phyloP scores from a whole-genome alignment of 2,888 invertebrate genomes.

The Hetaerina titia region DNA sequence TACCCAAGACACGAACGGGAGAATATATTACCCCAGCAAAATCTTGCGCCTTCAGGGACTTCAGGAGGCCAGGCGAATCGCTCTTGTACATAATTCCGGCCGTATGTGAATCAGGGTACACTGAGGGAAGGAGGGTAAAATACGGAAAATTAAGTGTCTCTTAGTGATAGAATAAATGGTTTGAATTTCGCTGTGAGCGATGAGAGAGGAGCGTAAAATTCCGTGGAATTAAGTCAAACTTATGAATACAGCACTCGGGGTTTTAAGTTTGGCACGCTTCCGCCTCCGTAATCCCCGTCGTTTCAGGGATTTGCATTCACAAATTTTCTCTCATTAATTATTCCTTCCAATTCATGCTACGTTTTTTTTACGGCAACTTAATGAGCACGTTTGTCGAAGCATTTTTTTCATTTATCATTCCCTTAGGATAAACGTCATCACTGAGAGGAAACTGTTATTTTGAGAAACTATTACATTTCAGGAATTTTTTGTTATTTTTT shows the following conservation, averaged over 20 bases:
- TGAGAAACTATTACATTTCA: neutral
- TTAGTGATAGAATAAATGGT: neutral
- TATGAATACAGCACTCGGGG: neutral
- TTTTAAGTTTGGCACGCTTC: neutral
- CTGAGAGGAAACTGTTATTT: neutral
- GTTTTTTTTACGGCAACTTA: neutral
- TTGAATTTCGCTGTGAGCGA: neutral
- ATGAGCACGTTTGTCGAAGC: neutral
- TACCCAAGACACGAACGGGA: too few relatives aligned
- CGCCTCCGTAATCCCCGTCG: neutral
- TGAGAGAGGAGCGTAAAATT: neutral
- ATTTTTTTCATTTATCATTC: neutral
- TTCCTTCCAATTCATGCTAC: neutral
- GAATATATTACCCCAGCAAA: too few relatives aligned
- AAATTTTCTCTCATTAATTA: constrained; percentile 17
- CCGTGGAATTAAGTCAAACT: neutral
- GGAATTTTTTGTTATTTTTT: too few relatives aligned
- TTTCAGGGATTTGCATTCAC: constrained; percentile 5
- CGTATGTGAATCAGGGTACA: too few relatives aligned
- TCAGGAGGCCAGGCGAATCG: neutral
- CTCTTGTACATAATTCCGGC: neutral
- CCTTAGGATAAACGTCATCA: neutral
- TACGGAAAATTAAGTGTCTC: neutral
- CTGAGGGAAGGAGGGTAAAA: neutral
- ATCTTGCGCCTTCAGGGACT: too few relatives aligned